Base-by-base conservation (phyloP, 2,113 vertebrate genomes). In the Nanorana parkeri region DNA sequence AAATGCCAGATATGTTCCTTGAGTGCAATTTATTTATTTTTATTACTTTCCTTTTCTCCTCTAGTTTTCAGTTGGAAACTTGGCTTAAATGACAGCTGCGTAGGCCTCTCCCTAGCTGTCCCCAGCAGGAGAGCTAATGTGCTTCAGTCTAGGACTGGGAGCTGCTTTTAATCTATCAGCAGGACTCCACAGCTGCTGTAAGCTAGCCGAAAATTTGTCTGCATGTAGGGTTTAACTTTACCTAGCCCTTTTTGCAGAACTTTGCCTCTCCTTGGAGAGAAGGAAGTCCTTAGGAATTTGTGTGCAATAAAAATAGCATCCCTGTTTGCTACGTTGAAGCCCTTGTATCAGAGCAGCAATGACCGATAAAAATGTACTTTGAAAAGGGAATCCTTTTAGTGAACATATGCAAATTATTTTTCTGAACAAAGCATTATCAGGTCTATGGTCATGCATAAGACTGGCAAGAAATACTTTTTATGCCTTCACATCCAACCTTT, bases 121-220 rank as follows among this genome's bases (percentile, higher is more conserved):
- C 92, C 91, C 94, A 92, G 89, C 92, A 87, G 94, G 95, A 94
- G 92, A 89, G 90, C 94, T 93, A 92, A 95, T 94, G 93, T 94
- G 94, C 94, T 95, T 91, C 94, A 94, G 95, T 95, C 94, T 91
- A 92, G 93, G 92, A 92, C 93, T 94, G 93, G 94, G 94, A 94
- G 94, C 93, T 92, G 94, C 95, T 96, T 96, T 96, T 96, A 96
- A 96, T 96, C 93, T 95, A 95, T 90, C 95, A 96, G 95, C 94
- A 92, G 86, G 95, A 90, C 87, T 91, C 94, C 91, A 78, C 95
- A 96, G 95, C 95, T 96, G 95, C 95, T 95, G 94, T 95, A 95
- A 96, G 91, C 92, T 93, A 94, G 93, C 93, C 91, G 93, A 93
- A 94, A 94, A 94, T 90, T 36, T 91, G 93, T 93, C 92, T 93